phyloP scores from a whole-genome alignment of 2,797 vertebrate genomes.

The Rhinoraja longicauda region DNA sequence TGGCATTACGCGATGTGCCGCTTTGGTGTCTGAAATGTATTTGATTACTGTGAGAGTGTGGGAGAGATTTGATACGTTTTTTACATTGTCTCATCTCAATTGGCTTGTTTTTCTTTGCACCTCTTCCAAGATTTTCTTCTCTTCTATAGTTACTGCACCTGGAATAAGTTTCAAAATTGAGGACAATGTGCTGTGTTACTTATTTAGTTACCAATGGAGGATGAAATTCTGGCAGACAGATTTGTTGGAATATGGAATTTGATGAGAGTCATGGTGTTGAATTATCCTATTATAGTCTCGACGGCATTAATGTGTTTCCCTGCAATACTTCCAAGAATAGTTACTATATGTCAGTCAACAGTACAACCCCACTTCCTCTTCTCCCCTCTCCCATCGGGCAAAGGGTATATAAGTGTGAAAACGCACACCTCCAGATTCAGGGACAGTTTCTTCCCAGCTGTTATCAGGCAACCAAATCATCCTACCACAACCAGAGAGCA shows the following conservation, averaged over 20 bases:
- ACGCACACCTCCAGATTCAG: no score
- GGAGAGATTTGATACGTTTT: not conserved
- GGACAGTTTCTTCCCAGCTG: no score
- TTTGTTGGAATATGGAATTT: not conserved
- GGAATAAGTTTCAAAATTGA: no score
- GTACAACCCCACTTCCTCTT: not conserved
- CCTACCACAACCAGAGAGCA: no score
- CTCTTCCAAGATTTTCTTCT: not conserved
- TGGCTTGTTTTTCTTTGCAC: not conserved
- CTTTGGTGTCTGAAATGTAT: not conserved
- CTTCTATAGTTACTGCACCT: no score
- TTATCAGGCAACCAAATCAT: no score
- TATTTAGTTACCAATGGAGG: no score
- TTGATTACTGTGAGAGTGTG: not conserved
- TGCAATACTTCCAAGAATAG: not conserved
- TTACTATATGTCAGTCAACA: not conserved
- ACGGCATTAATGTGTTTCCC: not conserved
- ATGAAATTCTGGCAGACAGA: no score
- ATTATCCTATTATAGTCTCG: not conserved
- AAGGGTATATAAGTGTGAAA: no score
- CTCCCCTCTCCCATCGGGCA: no score
- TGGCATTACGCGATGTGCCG: not conserved
- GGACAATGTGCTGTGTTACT: no score
- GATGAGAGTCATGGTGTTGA: not conserved
- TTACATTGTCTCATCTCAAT: not conserved